Evolutionary conservation across 2,113 vertebrate species (phyloP).

Genomic region (Hipposideros armiger): DNA sequence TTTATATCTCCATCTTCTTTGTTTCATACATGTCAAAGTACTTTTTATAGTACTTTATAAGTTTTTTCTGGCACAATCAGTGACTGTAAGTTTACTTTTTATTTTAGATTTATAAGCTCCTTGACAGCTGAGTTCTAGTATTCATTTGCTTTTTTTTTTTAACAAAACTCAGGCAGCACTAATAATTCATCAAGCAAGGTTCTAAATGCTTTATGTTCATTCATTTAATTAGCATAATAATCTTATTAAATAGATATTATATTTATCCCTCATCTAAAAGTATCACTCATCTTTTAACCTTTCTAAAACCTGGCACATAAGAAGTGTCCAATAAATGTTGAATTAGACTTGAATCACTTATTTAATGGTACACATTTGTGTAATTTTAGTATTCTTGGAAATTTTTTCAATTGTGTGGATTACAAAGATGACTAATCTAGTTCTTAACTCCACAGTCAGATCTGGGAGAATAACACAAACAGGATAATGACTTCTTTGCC

Average conservation of each 20-base stretch:
- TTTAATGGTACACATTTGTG: background rate
- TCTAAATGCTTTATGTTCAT: background rate
- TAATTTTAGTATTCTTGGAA: background rate
- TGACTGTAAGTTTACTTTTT: background rate
- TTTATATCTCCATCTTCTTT: background rate
- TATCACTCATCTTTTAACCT: background rate
- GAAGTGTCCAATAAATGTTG: background rate
- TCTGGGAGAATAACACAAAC: background rate
- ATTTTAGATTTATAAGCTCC: background rate
- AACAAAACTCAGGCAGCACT: background rate
- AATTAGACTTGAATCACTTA: background rate
- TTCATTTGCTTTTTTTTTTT: background rate
- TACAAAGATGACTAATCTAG: background rate
- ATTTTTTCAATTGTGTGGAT: background rate
- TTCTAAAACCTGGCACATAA: background rate
- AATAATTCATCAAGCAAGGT: background rate
- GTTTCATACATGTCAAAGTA: background rate
- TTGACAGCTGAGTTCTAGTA: background rate
- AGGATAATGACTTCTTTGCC: background rate
- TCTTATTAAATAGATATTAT: background rate
- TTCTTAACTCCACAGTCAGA: background rate
- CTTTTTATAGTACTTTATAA: background rate
- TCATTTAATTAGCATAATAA: conserved; percentile 16
- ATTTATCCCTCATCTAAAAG: background rate
- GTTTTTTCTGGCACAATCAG: background rate